Evolutionary conservation across 2,113 vertebrate genomes (phyloP), one percentile per base, ranked within the genome.

Genomic region (Ramphastos sulfuratus): DNA sequence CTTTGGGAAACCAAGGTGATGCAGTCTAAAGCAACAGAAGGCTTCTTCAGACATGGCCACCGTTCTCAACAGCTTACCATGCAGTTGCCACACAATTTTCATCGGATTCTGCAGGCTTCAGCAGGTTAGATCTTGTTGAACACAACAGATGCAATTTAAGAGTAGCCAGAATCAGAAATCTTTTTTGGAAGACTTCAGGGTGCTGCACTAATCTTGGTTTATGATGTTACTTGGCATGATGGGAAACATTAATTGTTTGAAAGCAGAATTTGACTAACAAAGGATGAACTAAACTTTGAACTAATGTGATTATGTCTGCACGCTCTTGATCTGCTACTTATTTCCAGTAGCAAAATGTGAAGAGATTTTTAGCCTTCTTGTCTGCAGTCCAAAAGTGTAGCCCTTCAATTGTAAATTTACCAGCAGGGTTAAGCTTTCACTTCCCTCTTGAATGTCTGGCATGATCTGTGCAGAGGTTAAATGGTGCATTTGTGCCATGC

Each of bases 1-100:
- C 97, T 99, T 63, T 99, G 99, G 99, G 98, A 99, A 98, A 98
- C 97, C 21, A 99, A 99, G 97, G 97, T 99, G 93, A 94, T 98
- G 84, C 99, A 99, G 97, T 99, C 99, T 15, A 99, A 98, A 97
- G 98, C 99, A 48, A 99, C 98, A 93, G 99, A 99, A 93, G 98
- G 99, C 92, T 98, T 99, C 92, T 98, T 98, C 92, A 98, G 97
- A 86, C 98, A 95, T 37, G 97, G 86, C 27, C 59, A 97, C 55
- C 97, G 92, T 59, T 91, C 97, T 7, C 96, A 98, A 28, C 96
- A 98, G 72, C 98, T 99, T 94, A 97, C 98, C 35, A 94, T 99
- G 80, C 99, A 98, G 87, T 91, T 99, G 73, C 98, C 99, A 3
- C 94, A 95, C 39, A 96, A 50, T 94, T 98, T 98, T 87, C 97